These are phyloP conservation scores for Fissipunctia ypsillon DNA, from an alignment of 2,888 invertebrate species.

Conservation along the genomic window DNA sequence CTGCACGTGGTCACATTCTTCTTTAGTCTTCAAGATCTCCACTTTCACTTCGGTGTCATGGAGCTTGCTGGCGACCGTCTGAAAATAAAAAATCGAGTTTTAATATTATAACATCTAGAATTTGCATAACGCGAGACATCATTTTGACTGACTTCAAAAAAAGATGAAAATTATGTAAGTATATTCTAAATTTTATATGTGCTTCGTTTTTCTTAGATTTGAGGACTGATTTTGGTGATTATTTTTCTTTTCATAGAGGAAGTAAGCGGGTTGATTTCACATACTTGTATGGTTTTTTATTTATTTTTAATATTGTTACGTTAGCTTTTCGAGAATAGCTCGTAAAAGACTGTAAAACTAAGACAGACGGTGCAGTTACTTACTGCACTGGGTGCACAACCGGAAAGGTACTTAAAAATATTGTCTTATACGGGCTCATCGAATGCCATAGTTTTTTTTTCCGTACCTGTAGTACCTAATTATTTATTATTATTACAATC, in stretches of 20 bases:
- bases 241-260: background rate
- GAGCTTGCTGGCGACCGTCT: slow-evolving; percentile 98
- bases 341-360: background rate
- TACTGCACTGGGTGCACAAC: background rate
- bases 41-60: slow-evolving; percentile 98
- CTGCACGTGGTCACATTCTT: slow-evolving; percentile 97
- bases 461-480: no score
- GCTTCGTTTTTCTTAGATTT: background rate
- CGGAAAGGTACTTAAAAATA: background rate
- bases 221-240: background rate
- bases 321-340: background rate
- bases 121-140: background rate
- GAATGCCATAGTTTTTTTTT: no score
- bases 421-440: background rate
- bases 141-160: background rate
- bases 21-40: slow-evolving; percentile 96
- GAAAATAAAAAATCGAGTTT: background rate
- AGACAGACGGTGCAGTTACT: background rate
- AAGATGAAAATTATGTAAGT: background rate
- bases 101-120: background rate
- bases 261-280: background rate
- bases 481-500: no score
- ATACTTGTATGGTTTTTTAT: background rate
- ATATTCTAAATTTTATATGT: background rate
- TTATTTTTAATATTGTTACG: no score